Conservation (phyloP, 2,113 vertebrate genomes). For the Thomomys bottae region DNA sequence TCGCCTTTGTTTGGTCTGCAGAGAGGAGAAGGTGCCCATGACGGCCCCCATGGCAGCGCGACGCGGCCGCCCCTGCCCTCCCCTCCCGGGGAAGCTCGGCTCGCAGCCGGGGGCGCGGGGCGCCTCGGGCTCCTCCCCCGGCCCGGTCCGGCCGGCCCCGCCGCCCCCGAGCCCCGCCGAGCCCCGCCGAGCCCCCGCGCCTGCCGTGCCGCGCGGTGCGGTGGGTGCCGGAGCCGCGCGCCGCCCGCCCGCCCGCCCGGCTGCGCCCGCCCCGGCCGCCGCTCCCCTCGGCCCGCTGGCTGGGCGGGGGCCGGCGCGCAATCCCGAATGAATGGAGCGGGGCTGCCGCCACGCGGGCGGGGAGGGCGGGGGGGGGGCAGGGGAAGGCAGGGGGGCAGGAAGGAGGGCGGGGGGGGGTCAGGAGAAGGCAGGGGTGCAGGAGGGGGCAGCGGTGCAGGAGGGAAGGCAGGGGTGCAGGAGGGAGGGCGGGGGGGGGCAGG, state of each 20-base stretch:
- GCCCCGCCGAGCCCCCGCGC: too few species aligned
- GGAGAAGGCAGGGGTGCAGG: neutral
- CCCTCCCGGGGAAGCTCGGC: conserved; percentile 55
- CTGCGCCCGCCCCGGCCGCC: conserved; percentile 60
- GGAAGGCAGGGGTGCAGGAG: neutral
- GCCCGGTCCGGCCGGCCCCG: too few species aligned
- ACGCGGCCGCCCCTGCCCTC: conserved; percentile 72
- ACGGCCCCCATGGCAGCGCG: conserved; percentile 94
- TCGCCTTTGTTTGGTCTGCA: conserved; percentile 96
- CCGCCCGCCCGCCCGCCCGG: conserved; percentile 75
- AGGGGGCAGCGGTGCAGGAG: neutral
- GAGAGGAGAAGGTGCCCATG: conserved; percentile 97
- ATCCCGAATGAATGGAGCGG: conserved; percentile 83
- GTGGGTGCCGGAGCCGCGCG: conserved; percentile 82
- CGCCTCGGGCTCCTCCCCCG: conserved; percentile 67
- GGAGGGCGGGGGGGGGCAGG: neutral
- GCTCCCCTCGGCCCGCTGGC: conserved; percentile 75
- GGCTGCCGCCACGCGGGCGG: conserved; percentile 77
- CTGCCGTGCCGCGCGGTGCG: conserved; percentile 47
- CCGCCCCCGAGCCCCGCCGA: too few species aligned
- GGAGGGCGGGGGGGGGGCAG: neutral
- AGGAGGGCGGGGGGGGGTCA: neutral
- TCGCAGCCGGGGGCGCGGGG: conserved; percentile 25
- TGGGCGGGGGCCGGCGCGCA: conserved; percentile 78
- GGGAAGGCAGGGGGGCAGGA: neutral